Conservation (phyloP, 2,888 invertebrate genomes). For the Mythimna pallens region DNA sequence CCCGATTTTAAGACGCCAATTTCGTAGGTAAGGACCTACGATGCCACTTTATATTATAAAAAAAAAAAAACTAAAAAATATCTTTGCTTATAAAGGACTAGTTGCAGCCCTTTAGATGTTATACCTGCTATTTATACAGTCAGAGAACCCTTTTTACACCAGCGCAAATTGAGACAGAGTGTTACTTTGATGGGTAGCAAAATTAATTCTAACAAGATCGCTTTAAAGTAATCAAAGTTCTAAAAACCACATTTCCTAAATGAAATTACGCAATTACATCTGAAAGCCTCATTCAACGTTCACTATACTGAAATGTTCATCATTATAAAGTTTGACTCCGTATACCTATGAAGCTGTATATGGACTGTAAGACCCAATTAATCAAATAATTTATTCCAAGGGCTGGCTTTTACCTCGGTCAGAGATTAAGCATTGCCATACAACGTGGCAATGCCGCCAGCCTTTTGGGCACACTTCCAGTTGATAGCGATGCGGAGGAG, state of each 20-base stretch:
- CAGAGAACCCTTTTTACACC: background rate
- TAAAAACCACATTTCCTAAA: constrained; percentile 12
- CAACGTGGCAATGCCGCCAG: no score
- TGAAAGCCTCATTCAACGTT: constrained; percentile 6
- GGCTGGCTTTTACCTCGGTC: no score
- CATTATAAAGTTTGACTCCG: constrained; percentile 5
- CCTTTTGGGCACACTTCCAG: no score
- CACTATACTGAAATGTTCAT: constrained; percentile 6
- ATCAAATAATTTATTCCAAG: background rate
- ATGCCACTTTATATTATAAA: background rate
- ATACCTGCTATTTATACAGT: background rate
- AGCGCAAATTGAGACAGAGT: background rate
- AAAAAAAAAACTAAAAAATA: no score
- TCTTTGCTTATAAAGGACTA: background rate
- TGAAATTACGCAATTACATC: constrained; percentile 16
- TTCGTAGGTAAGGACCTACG: background rate
- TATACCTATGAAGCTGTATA: background rate
- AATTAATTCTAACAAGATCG: background rate
- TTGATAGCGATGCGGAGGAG: no score
- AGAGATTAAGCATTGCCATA: no score
- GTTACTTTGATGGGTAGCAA: background rate
- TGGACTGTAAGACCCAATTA: background rate
- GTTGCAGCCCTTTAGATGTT: background rate
- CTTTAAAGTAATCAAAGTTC: constrained; percentile 20
- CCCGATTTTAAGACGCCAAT: no score